Evolutionary conservation across 1,140 invertebrate species (phyloP), one percentile per base, ranked within the genome.

Genomic region (Lepidostoma basale): DNA sequence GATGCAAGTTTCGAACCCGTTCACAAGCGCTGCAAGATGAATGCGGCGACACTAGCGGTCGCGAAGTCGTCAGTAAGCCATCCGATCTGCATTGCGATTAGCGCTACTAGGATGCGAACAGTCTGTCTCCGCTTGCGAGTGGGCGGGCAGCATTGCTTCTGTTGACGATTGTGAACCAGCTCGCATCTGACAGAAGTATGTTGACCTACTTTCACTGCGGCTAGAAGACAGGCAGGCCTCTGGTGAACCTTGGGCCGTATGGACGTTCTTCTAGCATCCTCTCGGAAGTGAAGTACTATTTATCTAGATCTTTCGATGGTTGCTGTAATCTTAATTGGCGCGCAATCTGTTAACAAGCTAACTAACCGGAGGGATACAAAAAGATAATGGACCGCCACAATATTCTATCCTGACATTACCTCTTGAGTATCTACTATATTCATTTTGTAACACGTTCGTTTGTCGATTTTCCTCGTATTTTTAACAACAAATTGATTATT

Each of bases 141-240:
- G 44, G 12, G 14, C 20, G 2, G 16, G 6, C 18, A 9, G 12
- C 14, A 22, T 18, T 18, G 16, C 8, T 47, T 10, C 20, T 22
- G 20, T 22, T 14, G 16, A 22, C 8, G 14, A 47, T 22, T 14
- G 44, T 47, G 20, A 47, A 20, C 44, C 20, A 22, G 20, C 44
- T 4, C 20, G 20, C 3, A 47, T 40, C 10, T 14, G 36, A 40
- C 16, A 40, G 45, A 49, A 49, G n/a, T 49, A n/a, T 9, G 52
- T 1, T 36, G 52, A 56, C 52, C 52, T 56, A 56, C 52, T 56
- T 56, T 56, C 28, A 56, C 52, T 56, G 30, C 0, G n/a, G 22
- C 45, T 56, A 6, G 26, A 56, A 33, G 30, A 56, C 28, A 23
- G 26, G 28, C 22, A 9, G 52, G 6, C 33, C 49, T 36, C 23